phyloP scores from a whole-genome alignment of 2,113 vertebrate genomes.

The Rhipidura dahli region DNA sequence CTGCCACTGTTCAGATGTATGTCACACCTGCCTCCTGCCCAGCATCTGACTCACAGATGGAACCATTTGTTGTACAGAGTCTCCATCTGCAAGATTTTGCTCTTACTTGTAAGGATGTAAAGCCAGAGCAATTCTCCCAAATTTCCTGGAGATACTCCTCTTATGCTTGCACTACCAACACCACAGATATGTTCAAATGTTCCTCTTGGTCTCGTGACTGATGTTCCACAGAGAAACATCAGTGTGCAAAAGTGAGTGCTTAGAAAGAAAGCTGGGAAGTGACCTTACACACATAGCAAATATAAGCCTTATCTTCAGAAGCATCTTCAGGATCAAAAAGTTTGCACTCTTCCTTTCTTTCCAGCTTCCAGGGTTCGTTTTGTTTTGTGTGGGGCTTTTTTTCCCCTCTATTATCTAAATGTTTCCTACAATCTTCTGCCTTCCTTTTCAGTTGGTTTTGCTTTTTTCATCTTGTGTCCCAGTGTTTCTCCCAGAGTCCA shows the following conservation, averaged over 20 bases:
- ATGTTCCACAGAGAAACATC: neutral
- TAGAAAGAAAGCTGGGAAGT: neutral
- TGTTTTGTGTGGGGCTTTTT: neutral
- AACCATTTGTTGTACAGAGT: neutral
- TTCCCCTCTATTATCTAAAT: neutral
- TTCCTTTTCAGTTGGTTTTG: neutral
- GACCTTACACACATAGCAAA: neutral
- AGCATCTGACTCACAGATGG: slow-evolving; percentile 39
- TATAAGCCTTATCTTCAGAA: neutral
- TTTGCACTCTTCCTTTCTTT: neutral
- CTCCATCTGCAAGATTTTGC: slow-evolving; percentile 14
- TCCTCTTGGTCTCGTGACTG: neutral
- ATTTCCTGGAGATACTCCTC: neutral
- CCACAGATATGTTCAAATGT: neutral
- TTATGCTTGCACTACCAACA: neutral
- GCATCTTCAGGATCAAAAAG: neutral
- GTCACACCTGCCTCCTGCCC: slow-evolving; percentile 28
- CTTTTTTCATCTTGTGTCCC: neutral
- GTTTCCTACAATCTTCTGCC: neutral
- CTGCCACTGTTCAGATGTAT: slow-evolving; percentile 23
- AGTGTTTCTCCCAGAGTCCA: neutral
- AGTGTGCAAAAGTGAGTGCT: neutral
- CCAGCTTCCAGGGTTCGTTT: neutral
- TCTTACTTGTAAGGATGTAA: neutral
- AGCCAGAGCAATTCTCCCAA: neutral